Conservation (phyloP, 2,113 vertebrate genomes). For the Bombycilla garrulus region DNA sequence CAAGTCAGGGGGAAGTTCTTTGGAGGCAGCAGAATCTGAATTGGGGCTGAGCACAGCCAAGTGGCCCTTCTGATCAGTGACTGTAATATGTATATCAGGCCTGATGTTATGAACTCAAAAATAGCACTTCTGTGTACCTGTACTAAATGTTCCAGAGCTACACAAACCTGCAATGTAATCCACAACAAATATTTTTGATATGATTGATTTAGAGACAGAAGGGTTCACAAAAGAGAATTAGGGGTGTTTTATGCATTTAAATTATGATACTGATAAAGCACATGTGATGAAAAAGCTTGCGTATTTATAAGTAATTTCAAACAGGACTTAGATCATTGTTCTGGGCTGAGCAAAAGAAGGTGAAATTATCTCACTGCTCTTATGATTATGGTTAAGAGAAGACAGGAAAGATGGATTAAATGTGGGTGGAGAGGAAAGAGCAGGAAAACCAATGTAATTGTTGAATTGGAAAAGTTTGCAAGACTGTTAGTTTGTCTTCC, state of each 20-base stretch:
- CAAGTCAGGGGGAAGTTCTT: not conserved
- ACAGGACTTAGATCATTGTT: not conserved
- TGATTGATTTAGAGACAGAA: not conserved
- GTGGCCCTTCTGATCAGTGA: not conserved
- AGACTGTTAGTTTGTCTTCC: not conserved
- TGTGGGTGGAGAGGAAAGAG: not conserved
- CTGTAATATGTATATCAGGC: not conserved
- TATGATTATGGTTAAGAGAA: not conserved
- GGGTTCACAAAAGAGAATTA: not conserved
- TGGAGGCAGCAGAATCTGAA: not conserved
- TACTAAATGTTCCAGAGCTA: not conserved
- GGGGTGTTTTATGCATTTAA: not conserved
- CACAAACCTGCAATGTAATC: not conserved
- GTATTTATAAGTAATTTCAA: not conserved
- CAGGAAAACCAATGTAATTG: not conserved
- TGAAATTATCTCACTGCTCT: not conserved
- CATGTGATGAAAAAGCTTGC: not conserved
- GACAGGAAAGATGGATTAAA: not conserved
- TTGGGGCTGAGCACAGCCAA: not conserved
- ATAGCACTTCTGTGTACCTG: not conserved
- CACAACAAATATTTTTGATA: not conserved
- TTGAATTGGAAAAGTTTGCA: not conserved
- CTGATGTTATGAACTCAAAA: not conserved
- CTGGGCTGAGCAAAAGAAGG: not conserved
- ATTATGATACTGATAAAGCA: not conserved